Percentiles rank a stretch among this genome's conserved stretches.
phyloP scores from a whole-genome alignment of 2,888 invertebrate species.

The Lacanobia oleracea region DNA sequence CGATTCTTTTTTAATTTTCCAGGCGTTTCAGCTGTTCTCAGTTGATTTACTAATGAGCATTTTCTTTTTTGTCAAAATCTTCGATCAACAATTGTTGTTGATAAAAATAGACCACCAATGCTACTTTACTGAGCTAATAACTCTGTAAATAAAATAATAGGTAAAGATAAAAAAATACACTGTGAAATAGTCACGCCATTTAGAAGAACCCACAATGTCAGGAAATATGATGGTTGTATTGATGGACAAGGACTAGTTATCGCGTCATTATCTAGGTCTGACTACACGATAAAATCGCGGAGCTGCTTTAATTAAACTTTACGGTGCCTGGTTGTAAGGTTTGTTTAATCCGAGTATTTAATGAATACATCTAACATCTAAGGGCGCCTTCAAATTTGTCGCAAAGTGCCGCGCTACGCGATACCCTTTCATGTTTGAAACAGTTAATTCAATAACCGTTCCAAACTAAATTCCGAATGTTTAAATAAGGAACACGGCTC shows the following conservation, averaged over 20 bases:
- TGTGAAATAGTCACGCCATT: not conserved
- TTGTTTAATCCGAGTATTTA: not conserved
- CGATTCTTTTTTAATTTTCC: no score
- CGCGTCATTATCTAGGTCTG: conserved; percentile 1
- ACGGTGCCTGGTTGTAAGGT: not conserved
- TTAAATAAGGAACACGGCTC: conserved; percentile 2
- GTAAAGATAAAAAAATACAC: not conserved
- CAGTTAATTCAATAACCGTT: conserved; percentile 2
- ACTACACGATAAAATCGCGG: not conserved
- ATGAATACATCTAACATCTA: no score
- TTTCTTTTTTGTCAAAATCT: no score
- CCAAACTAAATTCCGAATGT: conserved; percentile 22
- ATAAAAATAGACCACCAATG: no score
- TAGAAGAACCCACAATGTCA: conserved; percentile 14
- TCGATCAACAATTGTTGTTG: no score
- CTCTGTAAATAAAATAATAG: not conserved
- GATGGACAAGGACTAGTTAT: conserved; percentile 14
- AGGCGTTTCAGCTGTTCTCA: no score
- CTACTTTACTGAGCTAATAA: not conserved
- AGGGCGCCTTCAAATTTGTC: no score
- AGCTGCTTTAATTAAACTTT: conserved; percentile 1
- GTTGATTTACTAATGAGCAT: no score
- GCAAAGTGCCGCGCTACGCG: no score
- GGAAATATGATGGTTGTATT: conserved; percentile 14
- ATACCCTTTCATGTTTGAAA: not conserved